These are phyloP conservation scores for Dyspetes luteomarginatus DNA, from an alignment of 2,888 invertebrate genomes.

Conservation along the genomic window DNA sequence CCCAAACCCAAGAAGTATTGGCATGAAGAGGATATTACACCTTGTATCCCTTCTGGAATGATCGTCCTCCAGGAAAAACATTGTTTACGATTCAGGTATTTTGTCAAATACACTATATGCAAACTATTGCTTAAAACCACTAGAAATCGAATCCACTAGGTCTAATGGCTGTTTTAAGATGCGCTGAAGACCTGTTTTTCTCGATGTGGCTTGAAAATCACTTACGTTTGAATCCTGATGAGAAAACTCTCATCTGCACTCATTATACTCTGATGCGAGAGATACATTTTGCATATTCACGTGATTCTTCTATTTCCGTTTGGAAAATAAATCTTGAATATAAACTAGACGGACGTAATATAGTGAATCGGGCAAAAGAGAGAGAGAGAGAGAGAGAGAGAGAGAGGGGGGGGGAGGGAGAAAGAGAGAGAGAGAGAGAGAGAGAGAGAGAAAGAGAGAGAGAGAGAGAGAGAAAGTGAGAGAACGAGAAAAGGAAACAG, in stretches of 20 bases:
- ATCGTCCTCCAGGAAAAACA: too few species aligned
- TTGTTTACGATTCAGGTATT: too few species aligned
- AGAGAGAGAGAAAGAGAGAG: constrained; percentile 57
- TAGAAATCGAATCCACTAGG: too few species aligned
- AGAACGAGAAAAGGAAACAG: constrained; percentile 59
- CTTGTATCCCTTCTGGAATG: too few species aligned
- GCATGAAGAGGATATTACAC: too few species aligned
- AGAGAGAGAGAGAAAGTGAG: constrained; percentile 49
- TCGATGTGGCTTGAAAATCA: neutral
- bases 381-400: constrained; percentile 24
- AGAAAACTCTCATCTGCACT: neutral
- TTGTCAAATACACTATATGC: too few species aligned
- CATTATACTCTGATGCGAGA: neutral
- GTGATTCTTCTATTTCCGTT: constrained; percentile 50
- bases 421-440: constrained; percentile 52
- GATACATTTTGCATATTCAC: constrained; percentile 39
- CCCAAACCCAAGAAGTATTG: too few species aligned
- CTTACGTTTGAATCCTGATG: neutral
- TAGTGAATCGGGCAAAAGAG: constrained; percentile 57
- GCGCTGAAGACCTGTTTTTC: too few species aligned
- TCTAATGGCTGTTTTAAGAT: too few species aligned
- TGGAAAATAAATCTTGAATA: constrained; percentile 67
- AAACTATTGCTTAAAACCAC: neutral
- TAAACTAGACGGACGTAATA: constrained; percentile 59
- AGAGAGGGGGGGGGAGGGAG: neutral